A percentile compares a stretch with the other conserved stretches of the same genome.
Conservation (phyloP, 2,797 vertebrate species). For the Pipistrellus pygmaeus region DNA sequence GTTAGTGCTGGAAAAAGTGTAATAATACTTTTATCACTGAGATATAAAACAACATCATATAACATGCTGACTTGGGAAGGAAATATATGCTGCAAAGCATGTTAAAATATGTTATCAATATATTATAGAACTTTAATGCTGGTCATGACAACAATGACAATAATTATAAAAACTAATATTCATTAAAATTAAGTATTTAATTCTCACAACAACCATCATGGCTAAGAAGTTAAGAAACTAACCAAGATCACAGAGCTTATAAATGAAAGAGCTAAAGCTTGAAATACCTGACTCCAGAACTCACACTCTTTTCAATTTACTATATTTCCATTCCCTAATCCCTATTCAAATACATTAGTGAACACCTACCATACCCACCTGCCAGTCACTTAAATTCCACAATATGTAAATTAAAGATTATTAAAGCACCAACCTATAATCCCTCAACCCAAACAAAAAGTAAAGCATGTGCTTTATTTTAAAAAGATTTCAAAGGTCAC, state of each 20-base stretch:
- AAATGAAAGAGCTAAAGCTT: not conserved
- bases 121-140: not conserved
- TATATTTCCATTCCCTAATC: conserved; percentile 30
- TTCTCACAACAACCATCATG: conserved; percentile 11
- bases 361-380: not conserved
- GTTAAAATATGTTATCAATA: not conserved
- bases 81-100: conserved; percentile 29
- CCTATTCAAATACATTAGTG: conserved; percentile 11
- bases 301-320: not conserved
- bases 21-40: conserved; percentile 36
- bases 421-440: conserved; percentile 36
- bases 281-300: conserved; percentile 10
- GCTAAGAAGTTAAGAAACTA: conserved; percentile 47
- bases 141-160: not conserved
- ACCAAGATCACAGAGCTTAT: not conserved
- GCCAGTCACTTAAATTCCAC: not conserved
- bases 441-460: conserved; percentile 4
- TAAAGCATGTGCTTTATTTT: conserved; percentile 43
- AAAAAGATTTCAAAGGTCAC: conserved; percentile 15
- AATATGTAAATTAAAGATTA: conserved; percentile 45
- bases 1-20: not conserved
- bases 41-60: not conserved
- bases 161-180: conserved; percentile 11
- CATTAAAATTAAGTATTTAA: conserved; percentile 8
- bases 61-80: not conserved